Conservation (phyloP, 2,888 invertebrate species). For the Dasypogon diadema region DNA sequence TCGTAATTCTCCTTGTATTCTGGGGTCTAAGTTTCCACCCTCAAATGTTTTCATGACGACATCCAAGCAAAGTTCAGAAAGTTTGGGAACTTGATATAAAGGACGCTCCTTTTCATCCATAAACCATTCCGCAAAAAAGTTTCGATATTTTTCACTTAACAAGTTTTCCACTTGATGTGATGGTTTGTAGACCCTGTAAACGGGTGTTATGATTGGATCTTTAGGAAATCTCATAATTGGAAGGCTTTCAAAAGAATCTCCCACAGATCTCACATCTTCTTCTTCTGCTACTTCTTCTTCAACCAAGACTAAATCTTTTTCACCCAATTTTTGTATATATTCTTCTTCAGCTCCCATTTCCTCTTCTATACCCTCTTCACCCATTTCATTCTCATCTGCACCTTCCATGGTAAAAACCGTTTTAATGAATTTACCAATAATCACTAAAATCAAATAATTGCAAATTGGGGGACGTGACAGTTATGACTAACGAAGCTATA, state of each 20-base stretch:
- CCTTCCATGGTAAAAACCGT: no score
- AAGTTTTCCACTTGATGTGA: constrained; percentile 25
- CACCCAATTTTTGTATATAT: not conserved
- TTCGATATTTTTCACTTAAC: constrained; percentile 41
- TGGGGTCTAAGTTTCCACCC: not conserved
- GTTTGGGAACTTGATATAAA: not conserved
- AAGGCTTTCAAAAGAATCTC: not conserved
- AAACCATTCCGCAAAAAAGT: constrained; percentile 29
- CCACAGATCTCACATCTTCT: not conserved
- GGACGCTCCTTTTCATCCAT: not conserved
- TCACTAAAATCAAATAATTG: no score
- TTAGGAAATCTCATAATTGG: not conserved
- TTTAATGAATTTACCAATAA: no score
- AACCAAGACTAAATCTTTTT: not conserved
- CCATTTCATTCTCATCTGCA: not conserved
- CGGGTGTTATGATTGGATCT: not conserved
- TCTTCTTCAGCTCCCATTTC: not conserved
- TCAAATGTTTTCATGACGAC: not conserved
- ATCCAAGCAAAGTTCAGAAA: not conserved
- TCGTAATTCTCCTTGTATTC: not conserved
- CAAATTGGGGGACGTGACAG: no score
- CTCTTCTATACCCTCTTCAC: not conserved
- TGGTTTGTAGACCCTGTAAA: constrained; percentile 48
- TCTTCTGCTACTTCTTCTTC: not conserved
- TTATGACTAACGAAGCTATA: no score